A percentile compares a stretch with the other conserved stretches of the same genome.
Conservation (phyloP, 2,888 invertebrate genomes). For the Eilema caniola region DNA sequence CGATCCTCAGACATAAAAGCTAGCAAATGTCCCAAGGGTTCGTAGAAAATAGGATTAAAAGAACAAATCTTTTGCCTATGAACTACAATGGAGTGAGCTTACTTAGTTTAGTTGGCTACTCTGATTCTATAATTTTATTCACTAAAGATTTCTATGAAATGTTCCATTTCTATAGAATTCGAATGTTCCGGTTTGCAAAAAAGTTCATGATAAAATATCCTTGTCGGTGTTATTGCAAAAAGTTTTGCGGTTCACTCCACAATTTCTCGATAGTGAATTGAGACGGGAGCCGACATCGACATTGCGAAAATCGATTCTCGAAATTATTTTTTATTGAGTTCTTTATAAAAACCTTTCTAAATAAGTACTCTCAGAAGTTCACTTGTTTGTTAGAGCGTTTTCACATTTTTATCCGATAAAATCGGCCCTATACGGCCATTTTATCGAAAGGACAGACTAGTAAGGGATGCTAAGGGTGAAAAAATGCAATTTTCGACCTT, state of each 20-base stretch:
- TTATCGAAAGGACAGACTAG: too few species aligned
- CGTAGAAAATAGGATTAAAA: constrained; percentile 54
- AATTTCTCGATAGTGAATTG: constrained; percentile 59
- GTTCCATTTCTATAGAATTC: too few species aligned
- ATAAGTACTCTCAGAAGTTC: neutral
- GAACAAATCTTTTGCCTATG: constrained; percentile 49
- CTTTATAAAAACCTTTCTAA: neutral
- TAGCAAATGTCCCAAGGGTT: constrained; percentile 40
- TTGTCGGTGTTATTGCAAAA: constrained; percentile 69
- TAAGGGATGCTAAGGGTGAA: too few species aligned
- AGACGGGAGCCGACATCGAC: constrained; percentile 50
- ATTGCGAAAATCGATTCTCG: constrained; percentile 54
- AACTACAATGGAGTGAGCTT: constrained; percentile 33
- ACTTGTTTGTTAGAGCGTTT: neutral
- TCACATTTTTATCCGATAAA: too few species aligned
- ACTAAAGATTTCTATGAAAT: constrained; percentile 40
- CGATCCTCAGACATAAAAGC: constrained; percentile 49
- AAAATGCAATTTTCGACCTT: too few species aligned
- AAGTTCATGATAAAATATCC: constrained; percentile 76
- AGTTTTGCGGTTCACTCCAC: constrained; percentile 59
- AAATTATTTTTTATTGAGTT: constrained; percentile 44
- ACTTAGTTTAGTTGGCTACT: constrained; percentile 21
- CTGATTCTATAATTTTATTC: constrained; percentile 49
- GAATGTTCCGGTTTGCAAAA: constrained; percentile 49
- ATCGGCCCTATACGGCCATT: too few species aligned